A percentile compares a stretch with the other conserved stretches of the same genome.
Conservation (phyloP, 2,113 vertebrate species). For the Gulo gulo region DNA sequence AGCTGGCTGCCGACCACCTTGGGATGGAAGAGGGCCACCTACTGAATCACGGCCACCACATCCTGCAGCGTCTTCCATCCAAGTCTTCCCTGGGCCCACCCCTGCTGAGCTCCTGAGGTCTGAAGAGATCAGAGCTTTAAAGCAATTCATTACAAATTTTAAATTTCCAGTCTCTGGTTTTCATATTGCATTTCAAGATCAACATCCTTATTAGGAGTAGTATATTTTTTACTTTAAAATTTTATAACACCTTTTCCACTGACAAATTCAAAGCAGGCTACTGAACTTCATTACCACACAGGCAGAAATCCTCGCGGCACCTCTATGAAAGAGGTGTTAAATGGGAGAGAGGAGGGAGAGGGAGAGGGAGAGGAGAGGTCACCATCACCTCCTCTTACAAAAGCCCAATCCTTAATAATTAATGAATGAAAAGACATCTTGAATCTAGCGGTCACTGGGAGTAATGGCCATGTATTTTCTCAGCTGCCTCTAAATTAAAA, state of each 20-base stretch:
- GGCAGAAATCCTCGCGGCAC: constrained; percentile 62
- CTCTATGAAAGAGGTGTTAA: constrained; percentile 53
- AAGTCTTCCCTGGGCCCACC: constrained; percentile 65
- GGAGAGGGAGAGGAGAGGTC: neutral
- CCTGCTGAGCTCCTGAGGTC: constrained; percentile 44
- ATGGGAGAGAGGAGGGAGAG: neutral
- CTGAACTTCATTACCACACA: constrained; percentile 70
- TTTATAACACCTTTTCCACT: constrained; percentile 67
- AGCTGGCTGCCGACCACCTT: constrained; percentile 63
- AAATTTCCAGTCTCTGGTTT: constrained; percentile 69
- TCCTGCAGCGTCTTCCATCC: constrained; percentile 69
- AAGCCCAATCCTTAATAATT: constrained; percentile 59
- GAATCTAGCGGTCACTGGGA: constrained; percentile 44
- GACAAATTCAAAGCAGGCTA: constrained; percentile 65
- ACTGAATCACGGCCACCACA: constrained; percentile 73
- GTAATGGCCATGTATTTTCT: constrained; percentile 67
- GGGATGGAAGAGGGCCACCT: constrained; percentile 75
- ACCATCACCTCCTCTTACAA: constrained; percentile 44
- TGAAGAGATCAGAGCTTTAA: constrained; percentile 42
- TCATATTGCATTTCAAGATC: constrained; percentile 74
- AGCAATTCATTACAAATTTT: constrained; percentile 49
- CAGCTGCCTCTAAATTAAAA: constrained; percentile 73
- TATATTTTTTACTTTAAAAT: constrained; percentile 67
- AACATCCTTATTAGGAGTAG: constrained; percentile 68
- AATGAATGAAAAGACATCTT: constrained; percentile 71